phyloP scores from a whole-genome alignment of 1,140 invertebrate genomes.

The Matsumurasca onukii region DNA sequence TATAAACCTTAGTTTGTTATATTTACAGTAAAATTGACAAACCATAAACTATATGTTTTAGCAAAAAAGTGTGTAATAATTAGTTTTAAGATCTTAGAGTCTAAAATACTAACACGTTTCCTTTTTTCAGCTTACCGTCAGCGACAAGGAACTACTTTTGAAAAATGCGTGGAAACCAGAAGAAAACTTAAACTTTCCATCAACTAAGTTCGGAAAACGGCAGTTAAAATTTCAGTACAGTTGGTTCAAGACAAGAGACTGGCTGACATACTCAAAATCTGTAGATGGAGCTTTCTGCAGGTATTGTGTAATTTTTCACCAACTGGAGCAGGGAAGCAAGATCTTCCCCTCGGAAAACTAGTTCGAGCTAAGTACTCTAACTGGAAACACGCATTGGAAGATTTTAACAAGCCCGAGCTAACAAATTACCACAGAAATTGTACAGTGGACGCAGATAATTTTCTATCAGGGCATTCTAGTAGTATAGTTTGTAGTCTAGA shows the following conservation, averaged over 20 bases:
- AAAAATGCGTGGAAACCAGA: slow-evolving; percentile 5
- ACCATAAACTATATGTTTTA: too few relatives aligned
- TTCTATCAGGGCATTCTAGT: background rate
- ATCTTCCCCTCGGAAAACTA: background rate
- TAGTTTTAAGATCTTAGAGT: too few relatives aligned
- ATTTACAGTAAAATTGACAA: too few relatives aligned
- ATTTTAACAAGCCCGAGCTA: slow-evolving; percentile 1
- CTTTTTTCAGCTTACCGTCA: slow-evolving; percentile 5
- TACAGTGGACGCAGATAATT: slow-evolving; percentile 12
- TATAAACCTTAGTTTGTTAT: too few relatives aligned
- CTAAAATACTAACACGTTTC: too few relatives aligned
- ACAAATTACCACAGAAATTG: slow-evolving; percentile 4
- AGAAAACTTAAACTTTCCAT: slow-evolving; percentile 4
- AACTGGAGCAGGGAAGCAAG: slow-evolving; percentile 13
- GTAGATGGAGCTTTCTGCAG: slow-evolving; percentile 5
- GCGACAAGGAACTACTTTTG: slow-evolving; percentile 1
- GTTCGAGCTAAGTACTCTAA: background rate
- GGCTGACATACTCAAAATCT: slow-evolving; percentile 6
- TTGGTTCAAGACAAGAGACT: slow-evolving; percentile 10
- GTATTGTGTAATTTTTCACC: slow-evolving; percentile 2
- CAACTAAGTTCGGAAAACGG: background rate
- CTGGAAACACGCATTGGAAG: slow-evolving; percentile 5
- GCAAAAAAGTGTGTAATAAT: too few relatives aligned
- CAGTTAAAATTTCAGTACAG: slow-evolving; percentile 12
- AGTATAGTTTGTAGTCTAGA: too few relatives aligned